These are phyloP conservation scores for Myripristis murdjan DNA, from an alignment of 2,797 vertebrate species.

Conservation along the genomic window DNA sequence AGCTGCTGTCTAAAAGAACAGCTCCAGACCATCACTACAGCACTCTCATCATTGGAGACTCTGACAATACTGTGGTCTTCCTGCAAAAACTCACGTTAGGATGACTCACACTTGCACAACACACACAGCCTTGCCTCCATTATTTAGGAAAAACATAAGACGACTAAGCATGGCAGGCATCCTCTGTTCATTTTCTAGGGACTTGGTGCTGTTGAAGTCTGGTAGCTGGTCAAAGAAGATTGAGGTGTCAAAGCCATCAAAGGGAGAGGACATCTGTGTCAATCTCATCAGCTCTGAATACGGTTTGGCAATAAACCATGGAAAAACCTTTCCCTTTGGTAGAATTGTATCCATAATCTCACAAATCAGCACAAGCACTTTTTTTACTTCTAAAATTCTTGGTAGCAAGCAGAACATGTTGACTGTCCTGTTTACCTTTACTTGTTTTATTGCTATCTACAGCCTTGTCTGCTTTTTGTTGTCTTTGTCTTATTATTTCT, in stretches of 20 bases:
- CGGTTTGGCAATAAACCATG: conserved; percentile 80
- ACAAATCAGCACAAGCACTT: too few relatives aligned
- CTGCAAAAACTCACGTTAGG: conserved; percentile 94
- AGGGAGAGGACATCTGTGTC: conserved; percentile 91
- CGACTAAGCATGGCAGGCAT: not conserved
- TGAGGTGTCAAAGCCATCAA: conserved; percentile 88
- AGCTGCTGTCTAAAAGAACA: conserved; percentile 90
- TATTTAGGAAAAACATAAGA: not conserved
- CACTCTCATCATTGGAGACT: conserved; percentile 92
- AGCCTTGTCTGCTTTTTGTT: too few relatives aligned
- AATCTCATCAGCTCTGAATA: conserved; percentile 97
- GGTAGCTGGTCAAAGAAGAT: conserved; percentile 94
- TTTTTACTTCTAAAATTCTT: too few relatives aligned
- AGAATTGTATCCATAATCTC: not conserved
- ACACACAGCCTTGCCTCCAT: conserved; percentile 8
- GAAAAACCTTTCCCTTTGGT: conserved; percentile 6
- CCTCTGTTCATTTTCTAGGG: conserved; percentile 82
- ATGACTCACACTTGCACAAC: not conserved
- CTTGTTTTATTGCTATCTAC: too few relatives aligned
- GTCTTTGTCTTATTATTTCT: too few relatives aligned
- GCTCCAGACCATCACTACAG: conserved; percentile 90
- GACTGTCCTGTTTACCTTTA: too few relatives aligned
- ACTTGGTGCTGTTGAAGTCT: conserved; percentile 89
- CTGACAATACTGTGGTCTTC: conserved; percentile 92
- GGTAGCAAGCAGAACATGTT: too few relatives aligned